Conservation (phyloP, 2,797 vertebrate genomes). For the Lemur catta region DNA sequence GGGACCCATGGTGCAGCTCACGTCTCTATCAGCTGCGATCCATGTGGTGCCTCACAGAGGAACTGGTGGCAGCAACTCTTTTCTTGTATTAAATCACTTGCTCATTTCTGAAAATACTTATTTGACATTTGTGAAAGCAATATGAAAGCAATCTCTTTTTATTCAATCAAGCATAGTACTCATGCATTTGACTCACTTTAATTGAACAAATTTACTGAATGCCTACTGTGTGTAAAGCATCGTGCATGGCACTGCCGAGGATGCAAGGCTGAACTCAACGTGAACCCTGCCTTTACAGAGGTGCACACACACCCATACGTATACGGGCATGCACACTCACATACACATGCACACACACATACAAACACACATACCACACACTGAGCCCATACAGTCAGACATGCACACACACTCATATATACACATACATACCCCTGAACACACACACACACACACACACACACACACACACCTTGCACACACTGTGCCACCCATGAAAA, state of each 20-base stretch:
- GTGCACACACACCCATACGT: neutral
- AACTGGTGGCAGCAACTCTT: rapidly evolving
- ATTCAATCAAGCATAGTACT: neutral
- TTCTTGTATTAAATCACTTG: neutral
- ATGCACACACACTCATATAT: neutral
- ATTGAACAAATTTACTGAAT: neutral
- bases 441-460: neutral
- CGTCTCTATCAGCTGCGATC: rapidly evolving
- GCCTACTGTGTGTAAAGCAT: neutral
- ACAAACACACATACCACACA: neutral
- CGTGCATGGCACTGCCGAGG: rapidly evolving
- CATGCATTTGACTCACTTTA: no score
- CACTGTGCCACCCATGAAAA: neutral
- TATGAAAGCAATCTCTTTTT: neutral
- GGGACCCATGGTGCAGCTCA: rapidly evolving
- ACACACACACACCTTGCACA: no score
- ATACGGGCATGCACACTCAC: no score
- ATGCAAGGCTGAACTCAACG: rapidly evolving
- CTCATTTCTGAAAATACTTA: neutral
- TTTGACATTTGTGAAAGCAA: neutral
- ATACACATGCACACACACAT: neutral
- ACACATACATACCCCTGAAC: no score
- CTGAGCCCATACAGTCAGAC: neutral
- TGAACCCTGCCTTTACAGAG: neutral
- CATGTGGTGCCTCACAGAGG: rapidly evolving